These are phyloP conservation scores for Avahi laniger DNA, from an alignment of 2,797 vertebrate genomes.

Conservation along the genomic window DNA sequence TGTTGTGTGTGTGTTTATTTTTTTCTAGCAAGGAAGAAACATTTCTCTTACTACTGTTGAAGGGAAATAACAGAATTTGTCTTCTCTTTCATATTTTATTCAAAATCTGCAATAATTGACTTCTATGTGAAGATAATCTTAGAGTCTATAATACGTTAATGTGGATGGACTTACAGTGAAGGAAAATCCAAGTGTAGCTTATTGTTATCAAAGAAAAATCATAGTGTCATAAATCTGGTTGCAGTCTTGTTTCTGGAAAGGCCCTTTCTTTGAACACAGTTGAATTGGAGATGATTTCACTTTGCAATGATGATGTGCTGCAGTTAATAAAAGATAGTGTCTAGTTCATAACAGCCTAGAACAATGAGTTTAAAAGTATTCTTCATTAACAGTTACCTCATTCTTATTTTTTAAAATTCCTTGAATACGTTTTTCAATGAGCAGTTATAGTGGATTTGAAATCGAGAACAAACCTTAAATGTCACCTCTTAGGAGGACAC, in stretches of 20 bases:
- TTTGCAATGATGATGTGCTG: neutral
- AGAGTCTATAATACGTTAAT: neutral
- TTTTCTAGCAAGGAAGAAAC: neutral
- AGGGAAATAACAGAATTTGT: neutral
- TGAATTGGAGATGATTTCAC: neutral
- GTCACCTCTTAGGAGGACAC: neutral
- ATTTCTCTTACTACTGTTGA: neutral
- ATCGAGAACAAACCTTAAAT: neutral
- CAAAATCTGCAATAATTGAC: neutral
- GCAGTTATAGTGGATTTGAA: neutral
- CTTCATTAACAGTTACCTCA: neutral
- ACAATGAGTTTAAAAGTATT: neutral
- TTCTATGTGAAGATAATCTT: neutral
- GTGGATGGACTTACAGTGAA: neutral
- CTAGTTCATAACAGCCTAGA: neutral
- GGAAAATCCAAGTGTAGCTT: neutral
- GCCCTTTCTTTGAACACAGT: neutral
- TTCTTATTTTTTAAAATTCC: neutral
- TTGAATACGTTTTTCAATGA: neutral
- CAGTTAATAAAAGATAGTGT: neutral
- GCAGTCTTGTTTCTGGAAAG: neutral
- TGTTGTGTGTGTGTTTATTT: neutral
- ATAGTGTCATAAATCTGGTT: accelerated
- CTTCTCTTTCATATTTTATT: neutral
- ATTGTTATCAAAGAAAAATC: neutral